Base-by-base conservation (phyloP, 2,888 invertebrate genomes). In the Noctua janthina region DNA sequence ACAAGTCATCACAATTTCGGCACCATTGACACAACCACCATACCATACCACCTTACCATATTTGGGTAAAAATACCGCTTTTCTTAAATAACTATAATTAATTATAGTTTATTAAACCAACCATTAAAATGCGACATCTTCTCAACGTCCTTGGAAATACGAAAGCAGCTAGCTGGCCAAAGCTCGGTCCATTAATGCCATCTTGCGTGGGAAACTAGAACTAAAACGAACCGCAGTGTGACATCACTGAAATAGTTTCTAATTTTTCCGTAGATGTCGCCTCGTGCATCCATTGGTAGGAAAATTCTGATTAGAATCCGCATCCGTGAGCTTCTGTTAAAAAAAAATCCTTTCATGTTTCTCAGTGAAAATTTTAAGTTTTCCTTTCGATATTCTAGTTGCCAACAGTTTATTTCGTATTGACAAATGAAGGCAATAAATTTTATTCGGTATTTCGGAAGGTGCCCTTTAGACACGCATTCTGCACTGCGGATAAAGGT, bases 241-340 rank as follows among this genome's bases (percentile, higher is more conserved):
- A 49, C 77, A 66, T 54, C 17, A 46, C 15, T 10, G 2, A 51
- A 43, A 23, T 86, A 86, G 82, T 91, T 78, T 73, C 4, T 8
- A 29, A 70, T 74, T 88, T 87, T 86, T 85, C 87, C 88, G 84
- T 81, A 87, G 89, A 87, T 89, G 90, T 74, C 90, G 71, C 83
- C 51, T 43, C 66, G 13, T 64, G 67, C 80, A 78, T 74, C 79
- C 81, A 79, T 76, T 74, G 72, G 0, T 71, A 71, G 79, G 84
- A 78, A 88, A 89, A 90, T 79, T 90, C 86, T 68, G 69, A 78
- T 82, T 76, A 72, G 85, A 80, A 68, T 68, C 77, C 81, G 78
- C 79, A 79, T 71, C 62, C 69, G 74, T 78, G 78, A 68, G 79
- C 67, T 75, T 66, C 78, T 7, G 54, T 71, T 54, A 69, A 69